Percentiles rank a stretch among this genome's conserved stretches.
These are phyloP conservation scores for Parnassius smintheus DNA, from an alignment of 2,888 invertebrate species.

Conservation along the genomic window DNA sequence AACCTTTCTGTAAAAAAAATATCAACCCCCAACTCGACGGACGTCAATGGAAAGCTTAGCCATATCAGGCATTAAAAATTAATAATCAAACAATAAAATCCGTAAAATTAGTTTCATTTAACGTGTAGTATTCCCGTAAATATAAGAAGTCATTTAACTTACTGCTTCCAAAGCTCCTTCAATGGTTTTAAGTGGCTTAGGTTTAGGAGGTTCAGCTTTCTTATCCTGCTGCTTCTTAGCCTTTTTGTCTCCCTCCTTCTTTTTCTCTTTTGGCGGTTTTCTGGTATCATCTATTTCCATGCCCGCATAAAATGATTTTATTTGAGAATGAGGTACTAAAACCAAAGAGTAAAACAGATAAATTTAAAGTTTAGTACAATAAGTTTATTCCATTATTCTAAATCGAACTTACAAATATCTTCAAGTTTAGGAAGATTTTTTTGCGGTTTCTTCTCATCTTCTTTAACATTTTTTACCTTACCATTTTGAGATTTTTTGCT, in stretches of 20 bases:
- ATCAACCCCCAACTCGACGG: too few relatives aligned
- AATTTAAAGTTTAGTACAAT: background rate
- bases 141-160: conserved; percentile 32
- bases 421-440: conserved; percentile 87
- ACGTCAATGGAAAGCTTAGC: too few relatives aligned
- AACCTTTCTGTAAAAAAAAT: too few relatives aligned
- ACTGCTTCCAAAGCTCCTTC: conserved; percentile 84
- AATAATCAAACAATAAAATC: too few relatives aligned
- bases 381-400: background rate
- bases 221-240: conserved; percentile 76
- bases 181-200: conserved; percentile 84
- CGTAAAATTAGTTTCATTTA: too few relatives aligned
- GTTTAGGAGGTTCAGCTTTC: conserved; percentile 77
- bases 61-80: too few relatives aligned
- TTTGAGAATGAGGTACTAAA: conserved; percentile 85
- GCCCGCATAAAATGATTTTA: conserved; percentile 84
- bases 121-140: too few relatives aligned
- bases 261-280: conserved; percentile 77
- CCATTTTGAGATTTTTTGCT: conserved; percentile 82
- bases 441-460: conserved; percentile 82
- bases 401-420: conserved; percentile 84
- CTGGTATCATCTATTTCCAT: conserved; percentile 83
- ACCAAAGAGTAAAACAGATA: conserved; percentile 33
- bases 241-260: conserved; percentile 70
- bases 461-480: conserved; percentile 70